Evolutionary conservation across 1,140 invertebrate species (phyloP).

Genomic region (Telenomus remus): DNA sequence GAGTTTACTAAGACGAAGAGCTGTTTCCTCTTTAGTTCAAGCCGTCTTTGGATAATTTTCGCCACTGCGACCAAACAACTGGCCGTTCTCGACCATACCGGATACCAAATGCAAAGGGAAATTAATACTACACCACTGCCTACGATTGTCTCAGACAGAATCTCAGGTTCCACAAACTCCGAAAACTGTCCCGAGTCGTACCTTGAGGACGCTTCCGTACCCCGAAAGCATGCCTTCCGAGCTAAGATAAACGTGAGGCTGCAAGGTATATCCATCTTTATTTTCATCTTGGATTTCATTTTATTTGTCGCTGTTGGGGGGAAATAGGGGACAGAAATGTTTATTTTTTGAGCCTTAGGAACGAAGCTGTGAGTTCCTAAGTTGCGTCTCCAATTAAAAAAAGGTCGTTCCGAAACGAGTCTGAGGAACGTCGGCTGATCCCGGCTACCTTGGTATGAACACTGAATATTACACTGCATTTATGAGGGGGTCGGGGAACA

Average conservation of each 20-base stretch:
- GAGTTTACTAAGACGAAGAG: conserved; percentile 13
- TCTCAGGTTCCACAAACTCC: not conserved
- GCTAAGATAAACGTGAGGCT: not conserved
- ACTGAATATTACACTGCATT: not conserved
- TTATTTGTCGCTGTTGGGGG: not conserved
- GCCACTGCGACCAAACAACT: not conserved
- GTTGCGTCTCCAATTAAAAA: not conserved
- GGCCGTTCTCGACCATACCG: not conserved
- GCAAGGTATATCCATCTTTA: not conserved
- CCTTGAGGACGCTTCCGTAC: not conserved
- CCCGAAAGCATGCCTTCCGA: not conserved
- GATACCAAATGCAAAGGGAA: too few relatives aligned
- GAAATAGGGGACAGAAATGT: not conserved
- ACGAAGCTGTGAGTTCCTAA: not conserved
- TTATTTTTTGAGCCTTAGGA: conserved; percentile 1
- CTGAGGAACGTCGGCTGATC: not conserved
- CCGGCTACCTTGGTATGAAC: too few relatives aligned
- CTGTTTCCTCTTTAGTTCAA: conserved; percentile 10
- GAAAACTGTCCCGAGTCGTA: not conserved
- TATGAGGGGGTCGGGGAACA: not conserved
- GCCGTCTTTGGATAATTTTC: not conserved
- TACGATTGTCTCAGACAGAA: too few relatives aligned
- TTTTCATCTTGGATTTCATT: too few relatives aligned
- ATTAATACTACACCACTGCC: too few relatives aligned
- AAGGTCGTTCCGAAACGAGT: not conserved